Evolutionary conservation across 2,888 invertebrate genomes (phyloP).

Genomic region (Prosapia bicincta): DNA sequence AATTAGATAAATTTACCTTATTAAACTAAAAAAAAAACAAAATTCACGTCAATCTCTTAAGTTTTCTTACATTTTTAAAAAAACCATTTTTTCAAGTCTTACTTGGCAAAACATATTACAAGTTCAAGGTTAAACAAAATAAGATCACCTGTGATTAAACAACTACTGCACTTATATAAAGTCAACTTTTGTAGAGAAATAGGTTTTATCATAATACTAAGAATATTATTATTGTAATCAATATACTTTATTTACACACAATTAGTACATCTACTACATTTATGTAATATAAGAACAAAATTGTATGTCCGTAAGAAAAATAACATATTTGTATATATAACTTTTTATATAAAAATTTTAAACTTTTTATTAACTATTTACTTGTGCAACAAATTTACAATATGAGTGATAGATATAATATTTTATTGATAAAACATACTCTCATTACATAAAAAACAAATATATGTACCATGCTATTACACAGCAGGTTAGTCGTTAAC

Average conservation of each 20-base stretch:
- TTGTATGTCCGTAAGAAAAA: background rate
- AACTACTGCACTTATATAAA: no score
- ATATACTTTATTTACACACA: background rate
- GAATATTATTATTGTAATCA: background rate
- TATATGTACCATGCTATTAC: background rate
- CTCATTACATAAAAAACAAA: background rate
- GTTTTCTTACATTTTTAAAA: no score
- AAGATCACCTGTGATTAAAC: no score
- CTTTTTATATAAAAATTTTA: background rate
- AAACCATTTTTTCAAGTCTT: no score
- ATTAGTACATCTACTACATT: background rate
- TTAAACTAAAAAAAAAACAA: no score
- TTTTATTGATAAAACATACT: background rate
- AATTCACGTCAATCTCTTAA: no score
- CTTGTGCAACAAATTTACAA: constrained; percentile 2
- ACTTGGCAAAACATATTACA: no score
- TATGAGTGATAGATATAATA: background rate
- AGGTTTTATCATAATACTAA: background rate
- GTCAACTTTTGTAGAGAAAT: no score
- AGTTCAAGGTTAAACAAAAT: no score
- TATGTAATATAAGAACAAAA: background rate
- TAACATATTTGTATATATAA: background rate
- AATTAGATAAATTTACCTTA: no score
- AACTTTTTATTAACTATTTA: background rate
- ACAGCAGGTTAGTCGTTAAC: no score